phyloP scores from a whole-genome alignment of 2,797 vertebrate genomes.

The Capromys pilorides region DNA sequence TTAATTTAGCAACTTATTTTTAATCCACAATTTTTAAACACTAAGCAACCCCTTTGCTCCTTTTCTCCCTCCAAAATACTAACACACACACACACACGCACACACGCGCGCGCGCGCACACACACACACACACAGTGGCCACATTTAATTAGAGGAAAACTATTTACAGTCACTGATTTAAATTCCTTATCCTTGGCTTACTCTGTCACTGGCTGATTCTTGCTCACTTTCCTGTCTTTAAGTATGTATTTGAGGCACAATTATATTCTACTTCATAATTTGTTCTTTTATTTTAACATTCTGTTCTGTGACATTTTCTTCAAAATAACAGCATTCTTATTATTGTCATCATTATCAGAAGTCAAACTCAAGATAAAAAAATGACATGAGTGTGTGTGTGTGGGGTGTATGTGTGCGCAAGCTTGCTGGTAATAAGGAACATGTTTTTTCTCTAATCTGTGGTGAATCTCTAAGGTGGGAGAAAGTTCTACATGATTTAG shows the following conservation, averaged over 20 bases:
- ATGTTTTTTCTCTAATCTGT: not conserved
- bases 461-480: constrained; percentile 38
- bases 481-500: constrained; percentile 26
- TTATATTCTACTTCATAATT: not conserved
- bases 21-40: not conserved
- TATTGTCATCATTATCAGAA: constrained; percentile 6
- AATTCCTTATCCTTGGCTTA: not conserved
- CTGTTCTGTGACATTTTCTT: constrained; percentile 58
- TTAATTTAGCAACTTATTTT: not conserved
- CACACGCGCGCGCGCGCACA: not conserved
- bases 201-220: not conserved
- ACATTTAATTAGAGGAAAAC: not conserved
- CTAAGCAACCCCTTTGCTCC: not conserved
- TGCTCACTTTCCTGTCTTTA: not conserved
- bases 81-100: not conserved
- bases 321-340: constrained; percentile 34
- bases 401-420: not conserved
- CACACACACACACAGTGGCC: not conserved
- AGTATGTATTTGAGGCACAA: not conserved
- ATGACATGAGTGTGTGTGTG: not conserved
- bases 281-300: constrained; percentile 40
- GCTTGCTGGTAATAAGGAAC: constrained; percentile 39
- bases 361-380: constrained; percentile 13
- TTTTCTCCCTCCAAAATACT: not conserved
- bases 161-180: not conserved